These are phyloP conservation scores for Semnornis frantzii DNA, from an alignment of 2,113 vertebrate genomes.

Conservation along the genomic window DNA sequence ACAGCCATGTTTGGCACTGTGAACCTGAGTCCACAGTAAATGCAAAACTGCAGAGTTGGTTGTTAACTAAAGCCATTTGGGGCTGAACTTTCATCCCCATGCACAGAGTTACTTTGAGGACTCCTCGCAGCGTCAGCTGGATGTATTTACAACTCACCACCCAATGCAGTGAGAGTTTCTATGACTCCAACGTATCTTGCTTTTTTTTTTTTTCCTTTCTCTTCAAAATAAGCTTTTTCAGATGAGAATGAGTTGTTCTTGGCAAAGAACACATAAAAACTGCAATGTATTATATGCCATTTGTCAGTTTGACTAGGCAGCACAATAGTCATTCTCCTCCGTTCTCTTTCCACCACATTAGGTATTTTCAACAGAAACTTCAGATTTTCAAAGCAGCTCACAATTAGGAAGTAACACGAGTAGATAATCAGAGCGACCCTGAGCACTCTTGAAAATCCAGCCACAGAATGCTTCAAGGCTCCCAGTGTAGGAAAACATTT, in stretches of 20 bases:
- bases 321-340: neutral
- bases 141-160: neutral
- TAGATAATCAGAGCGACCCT: neutral
- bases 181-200: neutral
- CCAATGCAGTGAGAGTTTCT: neutral
- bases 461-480: neutral
- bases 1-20: neutral
- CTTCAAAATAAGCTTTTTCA: constrained; percentile 15
- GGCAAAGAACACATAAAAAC: neutral
- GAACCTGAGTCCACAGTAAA: neutral
- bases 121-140: neutral
- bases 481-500: neutral
- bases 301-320: constrained; percentile 12
- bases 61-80: neutral
- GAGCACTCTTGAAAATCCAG: neutral
- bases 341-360: neutral
- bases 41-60: neutral
- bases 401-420: neutral
- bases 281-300: neutral
- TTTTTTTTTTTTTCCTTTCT: neutral
- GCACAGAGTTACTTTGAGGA: neutral
- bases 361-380: constrained; percentile 29
- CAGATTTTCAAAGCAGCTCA: neutral
- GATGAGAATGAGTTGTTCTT: constrained; percentile 1
- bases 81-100: neutral